Evolutionary conservation across 2,888 invertebrate species (phyloP), one percentile per base, ranked within the genome.

Genomic region (Agrochola litura): DNA sequence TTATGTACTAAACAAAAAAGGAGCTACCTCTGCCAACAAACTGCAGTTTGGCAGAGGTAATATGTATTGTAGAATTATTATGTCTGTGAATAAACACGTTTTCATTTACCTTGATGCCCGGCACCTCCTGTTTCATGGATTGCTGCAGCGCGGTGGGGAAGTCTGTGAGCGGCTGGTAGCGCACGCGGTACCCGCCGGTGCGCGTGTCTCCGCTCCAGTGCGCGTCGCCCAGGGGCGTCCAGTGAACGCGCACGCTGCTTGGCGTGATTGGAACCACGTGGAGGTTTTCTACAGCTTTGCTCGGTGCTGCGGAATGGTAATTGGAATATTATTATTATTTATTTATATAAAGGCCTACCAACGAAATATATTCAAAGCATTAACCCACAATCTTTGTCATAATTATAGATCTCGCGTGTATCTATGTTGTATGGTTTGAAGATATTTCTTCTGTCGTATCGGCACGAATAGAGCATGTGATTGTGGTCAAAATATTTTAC

Each of bases 201-300:
- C 97, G 97, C 19, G 98, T 97, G 95, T 99, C 99, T 0, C 99
- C 99, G 94, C 99, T 99, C 99, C 99, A 99, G 92, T 97, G 97
- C 73, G 97, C 97, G 74, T 98, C 98, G 85, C 98, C 97, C 52
- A 99, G 97, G 5, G 98, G 97, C 86, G 98, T 97, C 99, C 99
- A 99, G 80, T 98, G 98, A 43, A 99, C 99, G 90, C 98, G 98
- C 43, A 99, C 99, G 92, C 99, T 99, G 65, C 98, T 99, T 10
- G 99, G 98, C 16, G 99, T 99, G 86, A 99, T 99, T 0, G 99
- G 99, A 22, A 99, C 98, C 19, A 99, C 99, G 94, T 98, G 98
- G 0, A 99, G 96, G 68, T 98, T 98, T 46, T 97, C 97, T 0
- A 99, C 99, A 0, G 98, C 98, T 85, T 97, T 97, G 68, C 98